Conservation (phyloP, 1,140 invertebrate genomes). For the Ceratina australensis region DNA sequence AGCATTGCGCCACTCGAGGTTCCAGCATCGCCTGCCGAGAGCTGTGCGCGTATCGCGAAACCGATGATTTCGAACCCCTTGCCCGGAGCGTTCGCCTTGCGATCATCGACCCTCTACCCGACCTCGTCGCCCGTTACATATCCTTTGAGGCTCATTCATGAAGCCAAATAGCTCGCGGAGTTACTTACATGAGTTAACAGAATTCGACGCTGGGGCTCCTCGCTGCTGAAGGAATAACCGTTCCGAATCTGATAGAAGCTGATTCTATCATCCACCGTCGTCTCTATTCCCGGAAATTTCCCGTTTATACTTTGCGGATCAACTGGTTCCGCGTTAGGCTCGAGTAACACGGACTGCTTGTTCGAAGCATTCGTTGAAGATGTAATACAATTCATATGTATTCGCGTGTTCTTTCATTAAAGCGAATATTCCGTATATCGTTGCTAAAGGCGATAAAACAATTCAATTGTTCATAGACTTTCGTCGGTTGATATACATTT, state of each 20-base stretch:
- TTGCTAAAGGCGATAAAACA: too few relatives aligned
- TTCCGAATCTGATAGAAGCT: background rate
- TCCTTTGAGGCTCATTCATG: slow-evolving; percentile 48
- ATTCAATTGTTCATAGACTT: too few relatives aligned
- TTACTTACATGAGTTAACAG: slow-evolving; percentile 44
- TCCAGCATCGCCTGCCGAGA: slow-evolving; percentile 40
- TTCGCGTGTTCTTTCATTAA: too few relatives aligned
- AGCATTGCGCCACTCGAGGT: slow-evolving; percentile 50
- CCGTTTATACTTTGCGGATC: slow-evolving; percentile 12
- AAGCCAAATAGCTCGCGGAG: slow-evolving; percentile 43
- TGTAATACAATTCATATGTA: too few relatives aligned
- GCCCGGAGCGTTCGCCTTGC: slow-evolving; percentile 29
- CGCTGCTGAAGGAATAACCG: background rate
- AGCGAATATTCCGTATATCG: too few relatives aligned
- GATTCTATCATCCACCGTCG: background rate
- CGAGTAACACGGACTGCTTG: too few relatives aligned
- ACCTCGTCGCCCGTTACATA: background rate
- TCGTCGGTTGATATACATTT: too few relatives aligned
- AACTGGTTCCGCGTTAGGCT: too few relatives aligned
- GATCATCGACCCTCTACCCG: slow-evolving; percentile 21
- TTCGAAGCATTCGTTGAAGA: background rate
- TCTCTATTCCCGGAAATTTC: background rate
- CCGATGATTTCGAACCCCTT: slow-evolving; percentile 47
- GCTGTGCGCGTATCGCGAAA: slow-evolving; percentile 56
- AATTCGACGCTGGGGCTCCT: slow-evolving; percentile 13